Evolutionary conservation across 2,113 vertebrate genomes (phyloP).

Genomic region (Siniperca knerii): DNA sequence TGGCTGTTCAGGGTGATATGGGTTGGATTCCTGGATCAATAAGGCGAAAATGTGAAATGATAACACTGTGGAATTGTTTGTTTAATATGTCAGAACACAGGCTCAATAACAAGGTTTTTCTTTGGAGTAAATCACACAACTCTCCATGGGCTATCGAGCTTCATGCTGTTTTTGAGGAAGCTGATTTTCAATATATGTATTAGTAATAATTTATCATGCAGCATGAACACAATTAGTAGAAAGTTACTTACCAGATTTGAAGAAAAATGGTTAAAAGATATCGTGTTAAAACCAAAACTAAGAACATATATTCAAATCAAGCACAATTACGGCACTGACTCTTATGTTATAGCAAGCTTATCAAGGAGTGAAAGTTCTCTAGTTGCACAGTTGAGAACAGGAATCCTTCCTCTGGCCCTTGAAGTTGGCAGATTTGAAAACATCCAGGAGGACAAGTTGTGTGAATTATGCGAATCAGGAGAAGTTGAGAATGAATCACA

Average conservation of each 20-base stretch:
- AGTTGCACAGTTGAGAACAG: background rate
- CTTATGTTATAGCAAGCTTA: background rate
- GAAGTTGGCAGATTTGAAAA: background rate
- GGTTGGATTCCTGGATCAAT: background rate
- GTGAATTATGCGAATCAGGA: no score
- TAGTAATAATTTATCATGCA: background rate
- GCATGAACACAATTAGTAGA: background rate
- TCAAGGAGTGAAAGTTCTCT: background rate
- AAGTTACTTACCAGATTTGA: no score
- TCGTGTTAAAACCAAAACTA: no score
- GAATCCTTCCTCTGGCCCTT: background rate
- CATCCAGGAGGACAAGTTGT: no score
- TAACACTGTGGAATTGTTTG: background rate
- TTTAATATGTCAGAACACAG: background rate
- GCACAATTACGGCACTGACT: background rate
- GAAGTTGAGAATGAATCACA: background rate
- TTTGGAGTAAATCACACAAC: no score
- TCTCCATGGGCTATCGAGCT: no score
- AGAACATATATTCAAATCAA: background rate
- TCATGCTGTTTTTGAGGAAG: no score
- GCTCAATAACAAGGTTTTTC: background rate
- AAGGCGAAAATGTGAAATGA: background rate
- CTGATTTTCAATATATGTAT: background rate
- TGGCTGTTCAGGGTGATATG: background rate
- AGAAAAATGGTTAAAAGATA: no score